Conservation (phyloP, 2,888 invertebrate species). For the Acanthosoma haemorrhoidale region DNA sequence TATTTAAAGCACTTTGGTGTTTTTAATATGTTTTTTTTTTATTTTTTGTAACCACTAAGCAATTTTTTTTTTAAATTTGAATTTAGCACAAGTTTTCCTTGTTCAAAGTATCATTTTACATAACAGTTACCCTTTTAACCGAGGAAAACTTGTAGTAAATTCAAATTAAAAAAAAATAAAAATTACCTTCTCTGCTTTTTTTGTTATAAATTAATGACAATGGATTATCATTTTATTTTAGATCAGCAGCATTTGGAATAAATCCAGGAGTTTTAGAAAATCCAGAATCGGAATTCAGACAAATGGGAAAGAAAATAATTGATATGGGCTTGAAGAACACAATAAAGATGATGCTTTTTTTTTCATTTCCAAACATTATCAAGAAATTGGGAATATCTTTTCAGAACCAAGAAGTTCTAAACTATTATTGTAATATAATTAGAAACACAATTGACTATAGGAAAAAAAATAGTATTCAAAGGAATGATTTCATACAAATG, state of each 20-base stretch:
- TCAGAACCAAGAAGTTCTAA: neutral
- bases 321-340: neutral
- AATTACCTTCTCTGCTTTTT: too few relatives aligned
- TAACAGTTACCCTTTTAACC: too few relatives aligned
- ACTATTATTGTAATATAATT: conserved; percentile 19
- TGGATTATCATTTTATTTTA: too few relatives aligned
- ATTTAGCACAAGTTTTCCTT: too few relatives aligned
- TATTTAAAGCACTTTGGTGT: too few relatives aligned
- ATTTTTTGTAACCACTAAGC: too few relatives aligned
- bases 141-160: too few relatives aligned
- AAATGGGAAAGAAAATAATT: conserved; percentile 15
- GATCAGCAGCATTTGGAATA: conserved; percentile 29
- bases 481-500: conserved; percentile 27
- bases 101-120: too few relatives aligned
- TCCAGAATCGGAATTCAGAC: conserved; percentile 16
- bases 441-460: neutral
- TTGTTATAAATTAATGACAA: too few relatives aligned
- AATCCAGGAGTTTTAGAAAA: conserved; percentile 13
- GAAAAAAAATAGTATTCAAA: neutral
- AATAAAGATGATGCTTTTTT: neutral
- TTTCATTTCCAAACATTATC: neutral
- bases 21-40: too few relatives aligned
- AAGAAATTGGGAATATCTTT: neutral
- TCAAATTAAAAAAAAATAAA: too few relatives aligned
- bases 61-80: too few relatives aligned